A percentile compares a stretch with the other conserved stretches of the same genome.
phyloP scores from a whole-genome alignment of 2,113 vertebrate species.

The Rousettus leschenaultii region DNA sequence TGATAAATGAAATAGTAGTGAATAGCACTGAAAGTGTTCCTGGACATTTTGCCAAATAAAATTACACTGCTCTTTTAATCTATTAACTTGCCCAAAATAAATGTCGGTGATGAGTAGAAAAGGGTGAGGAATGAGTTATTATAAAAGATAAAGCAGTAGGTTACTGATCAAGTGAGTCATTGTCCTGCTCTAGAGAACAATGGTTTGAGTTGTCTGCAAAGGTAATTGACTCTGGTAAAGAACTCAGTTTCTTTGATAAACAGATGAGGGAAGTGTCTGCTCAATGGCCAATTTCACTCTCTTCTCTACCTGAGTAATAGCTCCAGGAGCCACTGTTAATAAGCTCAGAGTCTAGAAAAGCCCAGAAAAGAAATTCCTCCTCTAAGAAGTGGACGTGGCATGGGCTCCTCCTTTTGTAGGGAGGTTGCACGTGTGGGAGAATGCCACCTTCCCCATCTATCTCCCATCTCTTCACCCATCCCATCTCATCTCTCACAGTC shows the following conservation, averaged over 20 bases:
- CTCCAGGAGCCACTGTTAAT: neutral
- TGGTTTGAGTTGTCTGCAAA: constrained; percentile 10
- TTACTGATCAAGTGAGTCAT: neutral
- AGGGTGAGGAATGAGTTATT: neutral
- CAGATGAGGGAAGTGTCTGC: neutral
- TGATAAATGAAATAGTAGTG: neutral
- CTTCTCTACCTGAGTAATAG: neutral
- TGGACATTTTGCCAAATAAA: constrained; percentile 28
- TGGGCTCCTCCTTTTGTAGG: neutral
- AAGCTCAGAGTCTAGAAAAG: neutral
- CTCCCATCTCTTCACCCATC: neutral
- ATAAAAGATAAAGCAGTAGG: neutral
- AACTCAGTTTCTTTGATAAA: constrained; percentile 3
- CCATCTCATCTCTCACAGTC: neutral
- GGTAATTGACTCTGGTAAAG: constrained; percentile 17
- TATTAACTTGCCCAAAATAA: constrained; percentile 15
- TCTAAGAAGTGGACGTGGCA: neutral
- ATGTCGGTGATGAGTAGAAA: neutral
- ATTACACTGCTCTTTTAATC: neutral
- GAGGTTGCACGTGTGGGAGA: neutral
- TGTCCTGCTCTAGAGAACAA: neutral
- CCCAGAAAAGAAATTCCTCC: neutral
- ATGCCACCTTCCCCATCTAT: neutral
- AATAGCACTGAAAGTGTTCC: neutral
- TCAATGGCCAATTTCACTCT: neutral